Evolutionary conservation across 1,140 invertebrate species (phyloP), one percentile per base, ranked within the genome.

Genomic region (Lordiphosa mommai): DNA sequence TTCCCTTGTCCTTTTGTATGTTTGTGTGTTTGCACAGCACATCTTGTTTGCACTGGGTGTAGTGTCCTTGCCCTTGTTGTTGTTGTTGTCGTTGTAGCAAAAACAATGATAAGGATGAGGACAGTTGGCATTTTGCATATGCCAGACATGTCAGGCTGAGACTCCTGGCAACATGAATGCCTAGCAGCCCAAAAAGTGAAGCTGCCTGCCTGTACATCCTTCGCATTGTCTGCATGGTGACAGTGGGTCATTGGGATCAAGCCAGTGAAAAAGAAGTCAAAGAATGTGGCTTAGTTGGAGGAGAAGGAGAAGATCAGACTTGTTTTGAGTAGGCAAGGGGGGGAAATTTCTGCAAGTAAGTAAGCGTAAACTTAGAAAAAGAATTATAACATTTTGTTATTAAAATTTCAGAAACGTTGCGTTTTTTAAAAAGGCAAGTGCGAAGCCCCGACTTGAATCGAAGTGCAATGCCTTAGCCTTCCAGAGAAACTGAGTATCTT

Each of bases 91-190:
- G 51, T 55, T 23, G n/a, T n/a, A 56, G 47, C 29, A 37, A 36
- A 29, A 37, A 17, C 13, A 23, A 9, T 34, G 38, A 43, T 20
- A 12, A 7, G 6, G 17, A 34, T 44, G 46, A 14, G 61, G 47
- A 56, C 56, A 71, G 65, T 53, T 71, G 74, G 70, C 65, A 74
- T 79, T 79, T 66, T 65, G 76, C 74, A 80, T 79, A 79, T 80
- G 74, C 57, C 60, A 74, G 74, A 58, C 51, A 65, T 77, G 74
- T 69, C 53, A 77, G 73, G 50, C 34, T 33, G 44, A 38, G 41
- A 34, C 34, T 50, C 38, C 52, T 38, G 47, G 30, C 32, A 50
- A 58, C 47, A 61, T 59, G 46, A 12, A 53, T 16, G 29, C 55
- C 57, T 48, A 46, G 29, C 16, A 16, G 32, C 3, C 37, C 49